Conservation (phyloP, 2,113 vertebrate species). For the Rhinopomastus cyanomelas region DNA sequence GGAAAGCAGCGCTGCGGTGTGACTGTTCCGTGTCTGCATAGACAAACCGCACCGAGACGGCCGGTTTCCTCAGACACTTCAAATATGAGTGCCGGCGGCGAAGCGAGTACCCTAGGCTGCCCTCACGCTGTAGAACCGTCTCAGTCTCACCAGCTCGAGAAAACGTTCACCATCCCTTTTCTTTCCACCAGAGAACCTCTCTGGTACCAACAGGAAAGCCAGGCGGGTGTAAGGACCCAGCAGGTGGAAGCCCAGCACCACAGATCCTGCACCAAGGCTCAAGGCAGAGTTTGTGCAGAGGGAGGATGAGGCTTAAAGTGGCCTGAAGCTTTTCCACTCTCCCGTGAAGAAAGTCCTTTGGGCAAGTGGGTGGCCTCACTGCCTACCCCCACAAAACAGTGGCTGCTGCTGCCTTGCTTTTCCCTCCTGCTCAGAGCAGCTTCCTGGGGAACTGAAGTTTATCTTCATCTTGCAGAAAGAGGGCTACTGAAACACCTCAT, state of each 20-base stretch:
- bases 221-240: background rate
- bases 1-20: background rate
- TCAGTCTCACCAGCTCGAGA: background rate
- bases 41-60: background rate
- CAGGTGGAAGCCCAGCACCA: background rate
- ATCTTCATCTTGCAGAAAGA: background rate
- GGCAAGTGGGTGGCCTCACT: background rate
- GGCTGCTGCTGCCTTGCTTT: accelerated
- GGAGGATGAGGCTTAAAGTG: background rate
- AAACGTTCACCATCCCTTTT: background rate
- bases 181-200: background rate
- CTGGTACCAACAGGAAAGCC: background rate
- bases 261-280: background rate
- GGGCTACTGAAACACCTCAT: background rate
- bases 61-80: background rate
- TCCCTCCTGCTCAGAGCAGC: background rate
- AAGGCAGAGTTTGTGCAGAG: background rate
- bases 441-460: background rate
- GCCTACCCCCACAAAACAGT: background rate
- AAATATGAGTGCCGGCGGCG: background rate
- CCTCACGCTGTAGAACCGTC: background rate
- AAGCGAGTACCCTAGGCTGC: background rate
- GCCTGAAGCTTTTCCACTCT: background rate
- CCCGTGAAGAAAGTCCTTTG: background rate
- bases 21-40: too few relatives aligned